phyloP scores from a whole-genome alignment of 2,888 invertebrate genomes.

The Troides helena region DNA sequence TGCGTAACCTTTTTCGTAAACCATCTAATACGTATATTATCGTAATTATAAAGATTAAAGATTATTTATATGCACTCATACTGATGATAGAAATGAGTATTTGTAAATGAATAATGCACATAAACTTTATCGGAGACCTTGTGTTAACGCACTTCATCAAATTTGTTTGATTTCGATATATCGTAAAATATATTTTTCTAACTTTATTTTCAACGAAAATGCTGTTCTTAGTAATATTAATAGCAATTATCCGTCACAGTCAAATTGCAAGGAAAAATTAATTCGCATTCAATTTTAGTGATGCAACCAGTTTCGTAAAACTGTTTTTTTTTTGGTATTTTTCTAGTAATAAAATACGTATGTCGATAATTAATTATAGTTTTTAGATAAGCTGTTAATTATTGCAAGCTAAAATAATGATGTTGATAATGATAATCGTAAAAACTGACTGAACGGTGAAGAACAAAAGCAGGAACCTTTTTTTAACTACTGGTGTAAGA shows the following conservation, averaged over 20 bases:
- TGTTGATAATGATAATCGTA: too few relatives aligned
- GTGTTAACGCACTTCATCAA: not conserved
- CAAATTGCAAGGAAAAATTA: slow-evolving; percentile 13
- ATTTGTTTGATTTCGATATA: slow-evolving; percentile 1
- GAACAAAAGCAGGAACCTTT: too few relatives aligned
- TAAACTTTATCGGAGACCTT: slow-evolving; percentile 13
- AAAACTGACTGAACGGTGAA: too few relatives aligned
- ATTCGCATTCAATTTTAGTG: slow-evolving; percentile 1
- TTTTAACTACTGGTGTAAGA: too few relatives aligned
- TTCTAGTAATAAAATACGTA: not conserved
- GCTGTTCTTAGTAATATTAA: slow-evolving; percentile 7
- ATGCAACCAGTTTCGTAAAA: not conserved
- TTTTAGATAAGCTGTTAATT: too few relatives aligned
- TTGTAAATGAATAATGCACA: slow-evolving; percentile 5
- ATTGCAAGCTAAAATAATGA: too few relatives aligned
- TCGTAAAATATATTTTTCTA: slow-evolving; percentile 6
- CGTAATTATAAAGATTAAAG: slow-evolving; percentile 5
- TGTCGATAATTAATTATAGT: not conserved
- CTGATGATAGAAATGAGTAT: not conserved
- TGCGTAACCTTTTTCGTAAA: slow-evolving; percentile 4
- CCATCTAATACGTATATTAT: not conserved
- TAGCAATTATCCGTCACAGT: slow-evolving; percentile 22
- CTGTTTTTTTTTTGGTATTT: not conserved
- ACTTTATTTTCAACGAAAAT: slow-evolving; percentile 13
- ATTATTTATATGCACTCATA: not conserved